Evolutionary conservation across 2,113 vertebrate genomes (phyloP).

Genomic region (Falcunculus frontatus): DNA sequence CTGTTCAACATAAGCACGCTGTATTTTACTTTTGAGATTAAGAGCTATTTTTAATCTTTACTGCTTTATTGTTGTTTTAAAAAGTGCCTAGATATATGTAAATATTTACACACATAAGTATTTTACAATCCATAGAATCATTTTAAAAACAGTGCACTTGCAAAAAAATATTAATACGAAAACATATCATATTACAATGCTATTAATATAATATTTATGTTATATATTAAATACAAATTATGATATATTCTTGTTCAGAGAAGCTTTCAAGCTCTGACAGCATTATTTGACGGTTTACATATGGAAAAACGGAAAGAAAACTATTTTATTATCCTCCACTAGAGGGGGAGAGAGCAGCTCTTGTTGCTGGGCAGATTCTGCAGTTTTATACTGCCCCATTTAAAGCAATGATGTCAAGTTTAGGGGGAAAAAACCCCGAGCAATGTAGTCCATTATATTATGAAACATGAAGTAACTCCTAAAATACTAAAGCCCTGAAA

Average conservation of each 20-base stretch:
- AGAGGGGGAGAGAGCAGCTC: conserved; percentile 37
- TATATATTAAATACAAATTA: background rate
- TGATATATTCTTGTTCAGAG: background rate
- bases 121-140: background rate
- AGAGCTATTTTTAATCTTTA: background rate
- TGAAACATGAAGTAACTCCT: background rate
- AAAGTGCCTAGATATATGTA: background rate
- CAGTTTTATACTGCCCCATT: background rate
- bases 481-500: background rate
- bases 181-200: background rate
- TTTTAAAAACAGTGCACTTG: background rate
- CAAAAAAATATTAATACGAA: background rate
- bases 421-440: accelerated
- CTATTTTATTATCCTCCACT: background rate
- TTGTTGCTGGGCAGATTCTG: conserved; percentile 51
- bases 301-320: background rate
- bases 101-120: background rate
- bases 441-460: background rate
- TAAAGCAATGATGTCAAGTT: background rate
- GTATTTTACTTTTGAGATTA: background rate
- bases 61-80: background rate
- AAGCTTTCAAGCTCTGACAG: background rate
- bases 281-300: background rate
- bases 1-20: background rate
- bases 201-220: background rate